Evolutionary conservation across 2,888 invertebrate genomes (phyloP), one percentile per base, ranked within the genome.

Genomic region (Crocallis elinguaria): DNA sequence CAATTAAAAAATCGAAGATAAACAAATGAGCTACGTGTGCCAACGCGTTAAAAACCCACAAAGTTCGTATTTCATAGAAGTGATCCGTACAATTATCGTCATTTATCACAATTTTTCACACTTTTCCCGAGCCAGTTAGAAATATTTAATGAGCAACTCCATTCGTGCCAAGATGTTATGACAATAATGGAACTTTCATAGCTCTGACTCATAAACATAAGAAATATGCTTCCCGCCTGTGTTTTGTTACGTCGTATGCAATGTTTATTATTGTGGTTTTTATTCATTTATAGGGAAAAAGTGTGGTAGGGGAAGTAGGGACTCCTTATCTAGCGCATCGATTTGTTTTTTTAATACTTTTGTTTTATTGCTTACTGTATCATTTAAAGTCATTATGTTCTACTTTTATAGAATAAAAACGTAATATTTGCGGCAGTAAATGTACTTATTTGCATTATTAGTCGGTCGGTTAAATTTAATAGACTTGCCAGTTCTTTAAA

Each of bases 171-270:
- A 80, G 71, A 77, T 70, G 71, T 73, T 75, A 73, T 70, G 69
- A 75, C 70, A 75, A 74, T 75, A 73, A 77, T 75, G 73, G 65
- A 69, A 62, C 66, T 78, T 78, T 79, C 77, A 80, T 75, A 67
- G 62, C 70, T 61, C 57, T 49, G 59, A 64, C 59, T 67, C 71
- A 68, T 74, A 77, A 78, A 79, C 69, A 71, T 66, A 68, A 67
- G 60, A 71, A 71, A 71, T 67, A 66, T 56, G 60, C 67, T 69
- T 69, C 60, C 52, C 46, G 52, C 32, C 42, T 35, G 45, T 35
- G 52, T 39, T 44, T 36, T 14, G 30, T 46, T 36, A 37, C 25
- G 39, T 41, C 54, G 50, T 42, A 52, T 42, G 53, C 49, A 53
- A 49, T 59, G 57, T 59, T 53, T 64, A 54, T 56, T 56, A 56